These are phyloP conservation scores for Luidia sarsii DNA, from an alignment of 53 echinoderm and acorn worm genomes.

Conservation along the genomic window DNA sequence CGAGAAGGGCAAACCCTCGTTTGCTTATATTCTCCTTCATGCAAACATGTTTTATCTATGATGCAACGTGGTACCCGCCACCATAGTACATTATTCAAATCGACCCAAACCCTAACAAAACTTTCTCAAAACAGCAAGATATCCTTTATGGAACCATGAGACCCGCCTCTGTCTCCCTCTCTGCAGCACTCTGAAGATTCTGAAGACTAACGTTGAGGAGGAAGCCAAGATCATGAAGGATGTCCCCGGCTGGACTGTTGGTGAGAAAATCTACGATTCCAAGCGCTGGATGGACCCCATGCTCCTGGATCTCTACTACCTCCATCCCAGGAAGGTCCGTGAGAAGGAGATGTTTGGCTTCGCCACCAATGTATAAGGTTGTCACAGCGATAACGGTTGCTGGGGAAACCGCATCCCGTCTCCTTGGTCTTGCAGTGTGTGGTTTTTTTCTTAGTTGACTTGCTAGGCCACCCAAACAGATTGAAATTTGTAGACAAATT, in stretches of 20 bases:
- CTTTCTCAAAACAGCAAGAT: not conserved
- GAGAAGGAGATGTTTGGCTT: slow-evolving; percentile 69
- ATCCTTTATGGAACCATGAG: too few species aligned
- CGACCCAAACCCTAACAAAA: too few species aligned
- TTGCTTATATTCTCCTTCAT: too few species aligned
- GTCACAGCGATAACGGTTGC: slow-evolving; percentile 13
- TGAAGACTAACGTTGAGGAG: slow-evolving; percentile 73
- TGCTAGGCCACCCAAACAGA: too few species aligned
- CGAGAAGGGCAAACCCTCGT: too few species aligned
- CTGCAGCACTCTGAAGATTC: slow-evolving; percentile 64
- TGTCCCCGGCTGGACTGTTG: slow-evolving; percentile 81
- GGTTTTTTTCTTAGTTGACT: too few species aligned
- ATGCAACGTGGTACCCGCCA: too few species aligned
- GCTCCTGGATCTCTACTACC: slow-evolving; percentile 76
- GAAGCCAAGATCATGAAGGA: slow-evolving; percentile 96
- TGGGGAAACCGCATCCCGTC: too few species aligned
- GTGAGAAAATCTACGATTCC: slow-evolving; percentile 83
- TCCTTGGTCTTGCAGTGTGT: too few species aligned
- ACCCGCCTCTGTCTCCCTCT: not conserved
- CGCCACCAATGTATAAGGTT: slow-evolving; percentile 61
- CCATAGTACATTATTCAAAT: too few species aligned
- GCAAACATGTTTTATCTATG: too few species aligned
- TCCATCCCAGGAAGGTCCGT: slow-evolving; percentile 70
- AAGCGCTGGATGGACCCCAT: slow-evolving; percentile 80
- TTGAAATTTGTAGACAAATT: too few species aligned